These are phyloP conservation scores for Otocyon megalotis DNA, from an alignment of 2,113 vertebrate species.

Conservation along the genomic window DNA sequence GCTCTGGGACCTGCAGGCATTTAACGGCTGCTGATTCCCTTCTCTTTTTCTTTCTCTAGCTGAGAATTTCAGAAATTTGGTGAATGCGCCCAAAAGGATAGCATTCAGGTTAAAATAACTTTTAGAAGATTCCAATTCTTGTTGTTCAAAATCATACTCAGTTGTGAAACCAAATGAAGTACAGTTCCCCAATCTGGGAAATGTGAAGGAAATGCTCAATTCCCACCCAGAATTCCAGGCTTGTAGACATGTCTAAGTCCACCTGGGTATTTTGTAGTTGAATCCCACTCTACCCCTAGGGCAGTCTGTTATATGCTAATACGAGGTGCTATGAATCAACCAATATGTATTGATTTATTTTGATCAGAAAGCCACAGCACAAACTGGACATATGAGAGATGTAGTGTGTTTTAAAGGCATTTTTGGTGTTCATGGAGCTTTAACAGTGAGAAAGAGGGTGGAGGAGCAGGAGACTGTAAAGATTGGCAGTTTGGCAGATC, in stretches of 20 bases:
- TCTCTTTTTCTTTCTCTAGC: not conserved
- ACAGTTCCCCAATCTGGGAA: not conserved
- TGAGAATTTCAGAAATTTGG: conserved; percentile 37
- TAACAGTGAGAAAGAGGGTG: not conserved
- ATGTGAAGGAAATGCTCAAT: not conserved
- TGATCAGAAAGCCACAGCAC: not conserved
- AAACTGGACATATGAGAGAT: not conserved
- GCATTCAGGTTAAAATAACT: conserved; percentile 13
- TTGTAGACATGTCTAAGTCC: not conserved
- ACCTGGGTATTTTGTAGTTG: not conserved
- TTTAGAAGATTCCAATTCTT: conserved; percentile 41
- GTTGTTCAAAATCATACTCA: not conserved
- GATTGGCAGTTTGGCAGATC: not conserved
- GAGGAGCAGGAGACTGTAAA: not conserved
- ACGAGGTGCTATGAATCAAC: not conserved
- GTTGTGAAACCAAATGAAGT: not conserved
- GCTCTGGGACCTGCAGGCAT: not conserved
- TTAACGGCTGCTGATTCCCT: not conserved
- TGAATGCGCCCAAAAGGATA: not conserved
- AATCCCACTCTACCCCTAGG: not conserved
- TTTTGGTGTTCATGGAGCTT: not conserved
- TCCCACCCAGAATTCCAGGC: not conserved
- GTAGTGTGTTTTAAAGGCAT: not conserved
- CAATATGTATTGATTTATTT: conserved; percentile 2
- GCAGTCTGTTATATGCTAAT: not conserved